Evolutionary conservation across 2,888 invertebrate genomes (phyloP).

Genomic region (Chaetoderma sp.): DNA sequence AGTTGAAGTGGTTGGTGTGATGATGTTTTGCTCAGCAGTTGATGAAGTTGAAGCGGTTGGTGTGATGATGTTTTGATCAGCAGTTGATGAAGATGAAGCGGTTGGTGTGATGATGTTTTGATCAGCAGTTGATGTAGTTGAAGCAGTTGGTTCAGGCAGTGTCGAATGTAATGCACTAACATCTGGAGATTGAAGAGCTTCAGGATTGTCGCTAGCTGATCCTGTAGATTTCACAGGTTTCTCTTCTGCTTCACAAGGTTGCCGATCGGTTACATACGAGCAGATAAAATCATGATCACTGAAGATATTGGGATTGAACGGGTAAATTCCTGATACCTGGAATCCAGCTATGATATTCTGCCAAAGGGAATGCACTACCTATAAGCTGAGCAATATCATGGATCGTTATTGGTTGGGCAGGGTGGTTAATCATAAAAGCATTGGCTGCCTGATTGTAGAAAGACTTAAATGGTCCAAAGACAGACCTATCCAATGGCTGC

Average conservation of each 20-base stretch:
- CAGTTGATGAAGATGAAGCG: too few species aligned
- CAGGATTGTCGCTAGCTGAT: background rate
- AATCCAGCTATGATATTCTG: conserved; percentile 62
- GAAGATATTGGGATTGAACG: conserved; percentile 43
- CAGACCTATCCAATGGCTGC: conserved; percentile 67
- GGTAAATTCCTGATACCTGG: conserved; percentile 59
- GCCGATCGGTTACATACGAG: conserved; percentile 16
- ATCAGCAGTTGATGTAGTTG: background rate
- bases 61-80: too few species aligned
- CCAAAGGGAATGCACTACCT: background rate
- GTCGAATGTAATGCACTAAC: too few species aligned
- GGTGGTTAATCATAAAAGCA: conserved; percentile 53
- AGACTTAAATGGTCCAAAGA: conserved; percentile 66
- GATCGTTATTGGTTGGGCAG: conserved; percentile 63
- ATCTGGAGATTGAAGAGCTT: background rate
- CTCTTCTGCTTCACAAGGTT: too few species aligned
- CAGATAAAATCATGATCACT: background rate
- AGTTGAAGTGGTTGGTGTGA: too few species aligned
- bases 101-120: too few species aligned
- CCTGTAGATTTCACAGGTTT: background rate
- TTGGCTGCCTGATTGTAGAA: conserved; percentile 46
- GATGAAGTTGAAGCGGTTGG: too few species aligned
- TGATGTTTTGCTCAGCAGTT: too few species aligned
- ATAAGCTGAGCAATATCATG: conserved; percentile 55
- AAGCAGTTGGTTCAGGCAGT: background rate